phyloP scores from a whole-genome alignment of 2,888 invertebrate species.

The Campoletis raptor region DNA sequence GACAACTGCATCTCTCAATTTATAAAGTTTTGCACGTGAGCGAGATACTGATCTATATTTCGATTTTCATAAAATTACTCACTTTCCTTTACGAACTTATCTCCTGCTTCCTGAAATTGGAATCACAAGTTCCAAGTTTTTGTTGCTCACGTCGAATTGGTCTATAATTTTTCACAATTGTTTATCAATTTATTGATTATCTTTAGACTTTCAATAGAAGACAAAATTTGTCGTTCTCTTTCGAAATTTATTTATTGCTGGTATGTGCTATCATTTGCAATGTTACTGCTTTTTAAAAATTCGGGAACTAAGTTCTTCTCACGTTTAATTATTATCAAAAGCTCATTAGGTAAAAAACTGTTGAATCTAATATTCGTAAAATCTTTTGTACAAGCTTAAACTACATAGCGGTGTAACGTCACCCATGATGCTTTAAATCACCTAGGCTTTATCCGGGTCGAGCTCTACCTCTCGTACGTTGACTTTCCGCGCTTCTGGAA shows the following conservation, averaged over 20 bases:
- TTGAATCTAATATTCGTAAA: not conserved
- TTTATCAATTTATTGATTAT: not conserved
- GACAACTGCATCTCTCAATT: not conserved
- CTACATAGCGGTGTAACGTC: slow-evolving; percentile 16
- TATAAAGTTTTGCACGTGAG: not conserved
- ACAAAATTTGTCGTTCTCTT: not conserved
- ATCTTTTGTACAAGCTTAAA: slow-evolving; percentile 3
- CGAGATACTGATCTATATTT: not conserved
- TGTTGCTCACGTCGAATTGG: not conserved
- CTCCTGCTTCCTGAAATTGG: not conserved
- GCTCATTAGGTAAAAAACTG: not conserved
- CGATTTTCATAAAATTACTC: not conserved
- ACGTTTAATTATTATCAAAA: not conserved
- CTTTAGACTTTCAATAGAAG: not conserved
- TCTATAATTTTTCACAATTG: not conserved
- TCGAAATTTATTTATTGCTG: not conserved
- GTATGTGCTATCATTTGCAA: not conserved
- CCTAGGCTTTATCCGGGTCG: slow-evolving; percentile 77
- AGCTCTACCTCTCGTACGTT: slow-evolving; percentile 75
- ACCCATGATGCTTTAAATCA: slow-evolving; percentile 54
- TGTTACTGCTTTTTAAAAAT: not conserved
- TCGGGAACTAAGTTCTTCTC: not conserved
- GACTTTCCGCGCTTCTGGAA: slow-evolving; percentile 77
- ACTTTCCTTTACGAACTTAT: not conserved
- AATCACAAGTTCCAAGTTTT: not conserved